Base-by-base conservation (phyloP, 2,888 invertebrate genomes). In the Stenodema calcarata region DNA sequence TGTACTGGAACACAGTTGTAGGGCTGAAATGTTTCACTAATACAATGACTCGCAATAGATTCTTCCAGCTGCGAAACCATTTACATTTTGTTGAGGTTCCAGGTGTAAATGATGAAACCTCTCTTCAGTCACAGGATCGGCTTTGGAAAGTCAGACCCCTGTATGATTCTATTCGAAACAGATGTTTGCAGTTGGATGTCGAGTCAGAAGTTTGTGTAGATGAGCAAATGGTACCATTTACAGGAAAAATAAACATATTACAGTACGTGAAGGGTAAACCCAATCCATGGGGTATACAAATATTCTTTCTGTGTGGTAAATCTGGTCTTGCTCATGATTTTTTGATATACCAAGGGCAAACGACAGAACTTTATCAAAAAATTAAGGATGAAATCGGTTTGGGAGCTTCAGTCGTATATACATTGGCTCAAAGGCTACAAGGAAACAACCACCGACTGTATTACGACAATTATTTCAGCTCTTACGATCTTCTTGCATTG, bases 281-380 rank as follows among this genome's bases (percentile, higher is more conserved):
- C 7, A 4, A 7, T 7, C 2, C 35, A 35, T 35, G 35, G 35
- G 35, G 35, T 7, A 7, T 35, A 7, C 2, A 35, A 35, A 7
- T 35, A 2, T 35, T 4, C 35, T 69, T 89, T 14, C 81, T 90
- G 14, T 89, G 89, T 88, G 89, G 89, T 28, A 82, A 87, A 86
- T 88, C 88, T 79, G 90, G 90, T 4, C 2, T 35, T 2, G 4
- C 35, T 4, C 7, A 6, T 54, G n/a, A 54, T 54, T 54, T 54
- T 54, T 79, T 89, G 30, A 88, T 90, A 18, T 90, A 90, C 87
- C 90, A 90, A 87, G 89, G 89, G 11, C 82, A 62, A 69, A 88
- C 88, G 14, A 89, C 89, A 4, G 89, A 89, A 88, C 62, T 90
- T 11, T 84, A 83, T 73, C 27, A 28, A 41, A 75, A 14, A 7